These are phyloP conservation scores for Strix aluco DNA, from an alignment of 2,113 vertebrate genomes.

Conservation along the genomic window DNA sequence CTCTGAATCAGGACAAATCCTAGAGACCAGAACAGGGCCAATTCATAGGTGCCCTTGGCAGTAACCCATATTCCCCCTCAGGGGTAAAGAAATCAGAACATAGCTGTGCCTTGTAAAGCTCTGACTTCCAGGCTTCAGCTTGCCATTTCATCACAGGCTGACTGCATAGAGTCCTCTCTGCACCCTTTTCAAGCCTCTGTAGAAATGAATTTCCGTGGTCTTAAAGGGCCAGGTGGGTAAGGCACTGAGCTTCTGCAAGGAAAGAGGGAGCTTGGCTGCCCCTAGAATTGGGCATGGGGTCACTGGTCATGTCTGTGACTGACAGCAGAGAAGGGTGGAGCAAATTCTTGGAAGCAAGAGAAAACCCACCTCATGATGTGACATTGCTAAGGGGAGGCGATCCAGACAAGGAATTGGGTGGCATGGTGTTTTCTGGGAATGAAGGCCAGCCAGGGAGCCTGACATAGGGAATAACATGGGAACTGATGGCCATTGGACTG, in stretches of 20 bases:
- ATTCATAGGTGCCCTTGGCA: slow-evolving; percentile 29
- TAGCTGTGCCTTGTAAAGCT: not conserved
- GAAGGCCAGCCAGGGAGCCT: not conserved
- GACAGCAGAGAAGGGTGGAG: not conserved
- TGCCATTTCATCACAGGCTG: not conserved
- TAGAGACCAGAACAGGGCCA: slow-evolving; percentile 31
- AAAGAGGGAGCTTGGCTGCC: not conserved
- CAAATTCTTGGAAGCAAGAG: not conserved
- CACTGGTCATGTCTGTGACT: not conserved
- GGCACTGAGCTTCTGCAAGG: not conserved
- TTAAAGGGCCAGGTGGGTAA: not conserved
- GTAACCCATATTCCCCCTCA: slow-evolving; percentile 40
- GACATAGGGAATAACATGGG: not conserved
- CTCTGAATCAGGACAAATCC: slow-evolving; percentile 48
- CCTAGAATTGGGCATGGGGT: not conserved
- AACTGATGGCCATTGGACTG: not conserved
- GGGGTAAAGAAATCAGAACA: slow-evolving; percentile 14
- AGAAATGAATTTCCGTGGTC: not conserved
- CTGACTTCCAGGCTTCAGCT: not conserved
- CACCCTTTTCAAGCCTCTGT: not conserved
- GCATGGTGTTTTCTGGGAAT: not conserved
- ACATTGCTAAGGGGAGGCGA: not conserved
- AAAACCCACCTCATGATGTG: not conserved
- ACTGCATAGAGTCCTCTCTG: not conserved
- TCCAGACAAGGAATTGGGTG: not conserved